A percentile compares a stretch with the other conserved stretches of the same genome.
Conservation (phyloP, 2,113 vertebrate species). For the Lipotes vexillifer region DNA sequence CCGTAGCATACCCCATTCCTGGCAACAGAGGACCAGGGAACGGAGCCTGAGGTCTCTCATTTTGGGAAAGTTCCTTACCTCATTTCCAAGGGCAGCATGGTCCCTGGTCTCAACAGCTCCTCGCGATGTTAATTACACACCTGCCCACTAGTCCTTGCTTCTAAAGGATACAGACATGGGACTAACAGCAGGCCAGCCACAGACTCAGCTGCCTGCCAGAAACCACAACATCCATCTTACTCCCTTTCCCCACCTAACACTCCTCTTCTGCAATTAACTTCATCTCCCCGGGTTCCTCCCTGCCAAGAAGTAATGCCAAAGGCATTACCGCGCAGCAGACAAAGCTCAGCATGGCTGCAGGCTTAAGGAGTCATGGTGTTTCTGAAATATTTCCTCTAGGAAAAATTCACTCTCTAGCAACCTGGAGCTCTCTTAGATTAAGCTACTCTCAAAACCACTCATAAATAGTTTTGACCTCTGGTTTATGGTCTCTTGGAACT, state of each 20-base stretch:
- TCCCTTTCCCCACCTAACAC: not conserved
- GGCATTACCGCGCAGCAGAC: conserved; percentile 46
- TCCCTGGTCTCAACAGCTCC: not conserved
- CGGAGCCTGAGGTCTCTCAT: not conserved
- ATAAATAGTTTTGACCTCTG: not conserved
- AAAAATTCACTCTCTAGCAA: conserved; percentile 29
- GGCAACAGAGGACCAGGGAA: not conserved
- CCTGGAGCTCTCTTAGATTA: not conserved
- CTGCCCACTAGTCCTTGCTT: not conserved
- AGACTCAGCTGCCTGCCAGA: not conserved
- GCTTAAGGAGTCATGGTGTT: conserved; percentile 34
- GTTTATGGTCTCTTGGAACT: not conserved
- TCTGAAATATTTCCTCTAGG: conserved; percentile 45
- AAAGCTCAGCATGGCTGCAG: not conserved
- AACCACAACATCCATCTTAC: not conserved
- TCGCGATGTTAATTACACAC: not conserved
- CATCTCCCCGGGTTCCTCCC: not conserved
- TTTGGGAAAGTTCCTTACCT: not conserved
- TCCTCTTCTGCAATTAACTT: conserved; percentile 64
- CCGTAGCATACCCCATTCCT: too few relatives aligned
- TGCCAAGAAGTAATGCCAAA: conserved; percentile 44
- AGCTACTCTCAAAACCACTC: not conserved
- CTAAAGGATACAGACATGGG: not conserved
- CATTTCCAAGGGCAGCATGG: not conserved
- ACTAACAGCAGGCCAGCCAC: not conserved